These are phyloP conservation scores for Synchiropus splendidus DNA, from an alignment of 2,113 vertebrate species.

Conservation along the genomic window DNA sequence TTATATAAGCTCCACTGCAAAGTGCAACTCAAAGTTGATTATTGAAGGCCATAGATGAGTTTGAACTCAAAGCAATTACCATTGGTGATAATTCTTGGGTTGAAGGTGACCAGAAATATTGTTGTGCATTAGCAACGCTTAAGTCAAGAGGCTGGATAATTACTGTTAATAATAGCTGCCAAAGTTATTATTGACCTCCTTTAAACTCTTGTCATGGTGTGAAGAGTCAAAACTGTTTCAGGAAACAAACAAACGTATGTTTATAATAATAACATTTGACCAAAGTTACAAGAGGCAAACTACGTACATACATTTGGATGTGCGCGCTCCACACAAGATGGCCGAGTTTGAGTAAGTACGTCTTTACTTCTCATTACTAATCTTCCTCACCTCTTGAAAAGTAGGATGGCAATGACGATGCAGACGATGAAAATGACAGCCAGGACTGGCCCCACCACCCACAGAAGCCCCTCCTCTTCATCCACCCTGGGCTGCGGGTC, in stretches of 20 bases:
- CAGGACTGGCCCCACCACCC: conserved; percentile 95
- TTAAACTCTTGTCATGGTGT: conserved; percentile 1
- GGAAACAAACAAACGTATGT: no score
- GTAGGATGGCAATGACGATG: conserved; percentile 97
- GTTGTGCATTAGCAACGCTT: conserved; percentile 23
- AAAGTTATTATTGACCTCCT: conserved; percentile 12
- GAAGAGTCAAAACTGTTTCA: background rate
- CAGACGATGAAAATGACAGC: conserved; percentile 99
- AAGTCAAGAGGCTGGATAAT: conserved; percentile 17
- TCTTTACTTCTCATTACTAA: no score
- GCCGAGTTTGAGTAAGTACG: no score
- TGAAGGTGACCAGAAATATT: conserved; percentile 24
- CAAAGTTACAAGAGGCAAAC: no score
- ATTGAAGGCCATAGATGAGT: conserved; percentile 14
- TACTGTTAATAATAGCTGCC: conserved; percentile 26
- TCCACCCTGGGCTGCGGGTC: conserved; percentile 94
- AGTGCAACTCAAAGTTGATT: conserved; percentile 12
- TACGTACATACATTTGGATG: no score
- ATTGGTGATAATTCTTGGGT: conserved; percentile 22
- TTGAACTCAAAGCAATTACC: conserved; percentile 17
- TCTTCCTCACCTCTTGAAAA: conserved; percentile 89
- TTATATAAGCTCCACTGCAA: no score
- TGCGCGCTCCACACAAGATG: no score
- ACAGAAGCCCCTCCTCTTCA: conserved; percentile 95
- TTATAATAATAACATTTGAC: no score